Conservation (phyloP, 2,113 vertebrate genomes). For the Rhinopomastus cyanomelas region DNA sequence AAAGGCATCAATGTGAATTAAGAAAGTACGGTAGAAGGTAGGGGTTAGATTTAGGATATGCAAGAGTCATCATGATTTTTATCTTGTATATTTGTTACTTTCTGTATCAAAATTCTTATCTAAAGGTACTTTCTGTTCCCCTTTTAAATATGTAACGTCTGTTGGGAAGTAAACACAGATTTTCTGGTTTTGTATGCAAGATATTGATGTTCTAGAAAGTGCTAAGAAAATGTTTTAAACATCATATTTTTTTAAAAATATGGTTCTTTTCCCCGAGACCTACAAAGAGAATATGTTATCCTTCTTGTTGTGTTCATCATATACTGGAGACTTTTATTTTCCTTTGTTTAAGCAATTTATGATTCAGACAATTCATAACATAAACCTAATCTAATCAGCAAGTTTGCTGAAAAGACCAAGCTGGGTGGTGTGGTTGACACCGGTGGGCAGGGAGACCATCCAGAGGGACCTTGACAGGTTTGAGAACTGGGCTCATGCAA, state of each 20-base stretch:
- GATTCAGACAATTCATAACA: not conserved
- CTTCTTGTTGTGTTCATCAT: not conserved
- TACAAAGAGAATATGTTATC: not conserved
- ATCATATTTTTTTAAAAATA: not conserved
- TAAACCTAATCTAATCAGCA: not conserved
- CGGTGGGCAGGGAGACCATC: too few species aligned
- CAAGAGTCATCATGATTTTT: not conserved
- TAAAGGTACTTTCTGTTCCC: not conserved
- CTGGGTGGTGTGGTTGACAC: too few species aligned
- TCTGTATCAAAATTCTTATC: not conserved
- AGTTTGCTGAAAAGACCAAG: too few species aligned
- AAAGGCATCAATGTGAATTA: not conserved
- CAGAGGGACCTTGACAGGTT: too few species aligned
- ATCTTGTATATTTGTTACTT: not conserved
- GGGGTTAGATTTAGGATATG: not conserved
- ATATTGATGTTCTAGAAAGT: not conserved
- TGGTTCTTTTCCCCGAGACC: not conserved
- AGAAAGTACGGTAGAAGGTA: not conserved
- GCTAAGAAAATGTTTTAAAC: not conserved
- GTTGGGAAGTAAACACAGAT: not conserved
- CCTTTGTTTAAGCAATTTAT: not conserved
- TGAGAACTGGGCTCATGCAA: too few species aligned
- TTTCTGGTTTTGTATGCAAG: not conserved
- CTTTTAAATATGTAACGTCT: not conserved
- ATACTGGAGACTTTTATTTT: not conserved